These are phyloP conservation scores for Galeruca laticollis DNA, from an alignment of 2,888 invertebrate species.

Conservation along the genomic window DNA sequence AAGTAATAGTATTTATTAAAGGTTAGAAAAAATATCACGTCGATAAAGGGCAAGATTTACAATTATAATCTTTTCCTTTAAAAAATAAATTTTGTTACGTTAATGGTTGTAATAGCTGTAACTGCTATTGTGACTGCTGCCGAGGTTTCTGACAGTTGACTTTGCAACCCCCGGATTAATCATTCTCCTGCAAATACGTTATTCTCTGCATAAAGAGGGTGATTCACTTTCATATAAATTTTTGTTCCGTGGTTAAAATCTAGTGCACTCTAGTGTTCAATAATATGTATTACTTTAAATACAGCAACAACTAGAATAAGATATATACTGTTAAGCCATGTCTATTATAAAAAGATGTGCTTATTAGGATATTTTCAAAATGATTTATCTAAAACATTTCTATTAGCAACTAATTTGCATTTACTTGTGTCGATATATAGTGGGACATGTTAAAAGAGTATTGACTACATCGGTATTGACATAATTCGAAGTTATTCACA, in stretches of 20 bases:
- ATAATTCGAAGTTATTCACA: too few species aligned
- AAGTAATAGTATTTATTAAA: too few species aligned
- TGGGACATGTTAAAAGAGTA: too few species aligned
- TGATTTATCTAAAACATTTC: too few species aligned
- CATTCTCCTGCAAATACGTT: constrained; percentile 48
- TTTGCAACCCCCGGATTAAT: constrained; percentile 49
- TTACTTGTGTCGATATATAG: too few species aligned
- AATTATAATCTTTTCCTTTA: not conserved
- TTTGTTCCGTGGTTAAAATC: not conserved
- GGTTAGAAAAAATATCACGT: too few species aligned
- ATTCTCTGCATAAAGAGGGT: constrained; percentile 44
- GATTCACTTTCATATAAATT: constrained; percentile 39
- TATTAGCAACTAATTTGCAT: too few species aligned
- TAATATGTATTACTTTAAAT: not conserved
- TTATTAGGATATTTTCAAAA: too few species aligned
- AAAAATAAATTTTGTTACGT: not conserved
- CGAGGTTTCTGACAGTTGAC: constrained; percentile 50
- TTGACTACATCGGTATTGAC: too few species aligned
- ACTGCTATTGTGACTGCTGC: constrained; percentile 32
- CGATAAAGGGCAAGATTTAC: not conserved
- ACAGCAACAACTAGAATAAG: not conserved
- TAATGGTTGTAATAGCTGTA: constrained; percentile 11
- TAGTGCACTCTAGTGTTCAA: not conserved
- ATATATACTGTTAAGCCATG: too few species aligned
- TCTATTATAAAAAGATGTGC: too few species aligned